Evolutionary conservation across 2,888 invertebrate genomes (phyloP).

Genomic region (Sminthurides aquaticus): DNA sequence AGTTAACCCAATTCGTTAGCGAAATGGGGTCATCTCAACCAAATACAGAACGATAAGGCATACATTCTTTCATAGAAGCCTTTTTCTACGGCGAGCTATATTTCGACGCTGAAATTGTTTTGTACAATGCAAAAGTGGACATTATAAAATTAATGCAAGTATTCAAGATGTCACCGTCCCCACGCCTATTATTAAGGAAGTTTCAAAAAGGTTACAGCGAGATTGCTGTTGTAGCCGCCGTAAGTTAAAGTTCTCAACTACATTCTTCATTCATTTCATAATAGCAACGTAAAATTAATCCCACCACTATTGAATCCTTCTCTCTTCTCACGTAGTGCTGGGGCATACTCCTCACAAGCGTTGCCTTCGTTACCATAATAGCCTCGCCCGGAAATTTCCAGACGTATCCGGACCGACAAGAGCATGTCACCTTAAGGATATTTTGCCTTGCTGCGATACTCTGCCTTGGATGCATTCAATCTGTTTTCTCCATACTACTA

Average conservation of each 20-base stretch:
- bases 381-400: not conserved
- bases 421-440: not conserved
- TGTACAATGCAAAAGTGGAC: too few relatives aligned
- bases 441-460: not conserved
- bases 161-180: too few relatives aligned
- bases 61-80: too few relatives aligned
- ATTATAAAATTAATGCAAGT: too few relatives aligned
- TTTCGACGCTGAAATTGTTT: too few relatives aligned
- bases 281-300: not conserved
- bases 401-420: not conserved
- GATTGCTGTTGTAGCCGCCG: not conserved
- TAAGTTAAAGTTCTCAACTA: not conserved
- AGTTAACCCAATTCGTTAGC: too few relatives aligned
- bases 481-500: not conserved
- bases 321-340: not conserved
- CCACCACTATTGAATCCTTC: not conserved
- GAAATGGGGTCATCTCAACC: too few relatives aligned
- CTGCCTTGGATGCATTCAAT: slow-evolving; percentile 2
- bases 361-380: not conserved
- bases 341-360: slow-evolving; percentile 4
- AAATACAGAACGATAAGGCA: too few relatives aligned
- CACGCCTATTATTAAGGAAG: not conserved
- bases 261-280: not conserved
- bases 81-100: too few relatives aligned
- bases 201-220: not conserved